Evolutionary conservation across 2,797 vertebrate species (phyloP), one percentile per base, ranked within the genome.

Genomic region (Helicolenus hilgendorfi): DNA sequence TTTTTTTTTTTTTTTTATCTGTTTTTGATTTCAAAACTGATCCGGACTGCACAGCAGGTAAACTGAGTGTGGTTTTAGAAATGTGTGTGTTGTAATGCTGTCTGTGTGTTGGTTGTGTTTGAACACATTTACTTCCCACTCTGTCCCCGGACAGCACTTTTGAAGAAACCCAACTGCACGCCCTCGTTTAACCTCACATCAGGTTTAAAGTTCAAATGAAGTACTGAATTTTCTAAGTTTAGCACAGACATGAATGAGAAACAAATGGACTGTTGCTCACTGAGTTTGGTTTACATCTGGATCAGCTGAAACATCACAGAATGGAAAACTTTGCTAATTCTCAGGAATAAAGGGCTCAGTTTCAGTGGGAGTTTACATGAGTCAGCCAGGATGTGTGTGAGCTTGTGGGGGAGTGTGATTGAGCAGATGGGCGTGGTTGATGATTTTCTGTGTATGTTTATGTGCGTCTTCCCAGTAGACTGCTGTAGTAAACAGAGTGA

Each of bases 361-460:
- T 94, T 93, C 81, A 81, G 56, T 83, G 78, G 38, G 78, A 84
- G 63, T 91, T 84, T 22, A 31, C 65, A 77, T 96, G 93, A 95
- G 80, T 96, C 95, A 96, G 93, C 75, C 84, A 41, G 91, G 91
- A 91, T 94, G 64, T 92, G 86, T 91, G 83, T 35, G 79, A 88
- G 85, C 85, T 36, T 91, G 92, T 80, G 83, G 77, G 88, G 38
- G n/a, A n/a, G 81, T 89, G 86, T 77, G 90, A 86, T 82, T 58
- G 75, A 75, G 73, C 22, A 5, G 63, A 56, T 70, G 67, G 94
- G 96, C 85, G 94, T 89, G 86, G 90, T 68, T 78, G 72, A 58
- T 31, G 81, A 77, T 84, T 79, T 79, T 49, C 15, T 38, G 5
- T 59, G 22, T 82, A 3, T 69, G 29, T 70, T 7, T 60, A 59